Evolutionary conservation across 2,797 vertebrate genomes (phyloP), one percentile per base, ranked within the genome.

Genomic region (Rhincodon typus): DNA sequence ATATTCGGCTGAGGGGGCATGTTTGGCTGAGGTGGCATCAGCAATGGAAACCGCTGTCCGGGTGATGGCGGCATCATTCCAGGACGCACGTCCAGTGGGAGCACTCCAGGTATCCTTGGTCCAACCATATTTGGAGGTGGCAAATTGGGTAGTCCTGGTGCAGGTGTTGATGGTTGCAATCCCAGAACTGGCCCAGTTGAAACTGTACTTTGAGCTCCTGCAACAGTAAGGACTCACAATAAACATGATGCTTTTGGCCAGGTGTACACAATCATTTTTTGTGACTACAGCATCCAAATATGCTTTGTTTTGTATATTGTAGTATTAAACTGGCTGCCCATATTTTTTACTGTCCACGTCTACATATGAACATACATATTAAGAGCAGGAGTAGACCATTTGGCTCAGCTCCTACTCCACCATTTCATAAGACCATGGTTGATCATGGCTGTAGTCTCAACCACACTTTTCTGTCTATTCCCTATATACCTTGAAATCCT

Each of bases 11-110:
- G 98, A 79, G 96, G 96, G 46, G 96, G 96, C 96, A 98, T 97
- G 96, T 97, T 97, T 34, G 97, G 96, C 96, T 98, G 98, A 97
- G 98, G 98, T 50, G 98, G 97, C n/a, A 99, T 97, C 96, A 99
- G 97, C 21, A 98, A 97, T 6, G 99, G 98, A 97, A 99, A 99
- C 96, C 98, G 96, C 95, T 98, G 97, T 74, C 98, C 97, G 97
- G 99, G 96, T 69, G 98, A 96, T 96, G 98, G 98, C 84, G 97
- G 97, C 69, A 98, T 97, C 74, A 99, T 97, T 96, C 98, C 98
- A n/a, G 98, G 98, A 95, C 99, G 98, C 96, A 99, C 98, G 96
- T 99, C 99, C 96, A 99, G 97, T 42, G 99, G 98, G 96, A 99
- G 97, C 96, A 99, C 97, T 96, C 98, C 98, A 0, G 99, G 98